A percentile compares a stretch with the other conserved stretches of the same genome.
Evolutionary conservation across 2,113 vertebrate species (phyloP).

Genomic region (Paramisgurnus dabryanus): DNA sequence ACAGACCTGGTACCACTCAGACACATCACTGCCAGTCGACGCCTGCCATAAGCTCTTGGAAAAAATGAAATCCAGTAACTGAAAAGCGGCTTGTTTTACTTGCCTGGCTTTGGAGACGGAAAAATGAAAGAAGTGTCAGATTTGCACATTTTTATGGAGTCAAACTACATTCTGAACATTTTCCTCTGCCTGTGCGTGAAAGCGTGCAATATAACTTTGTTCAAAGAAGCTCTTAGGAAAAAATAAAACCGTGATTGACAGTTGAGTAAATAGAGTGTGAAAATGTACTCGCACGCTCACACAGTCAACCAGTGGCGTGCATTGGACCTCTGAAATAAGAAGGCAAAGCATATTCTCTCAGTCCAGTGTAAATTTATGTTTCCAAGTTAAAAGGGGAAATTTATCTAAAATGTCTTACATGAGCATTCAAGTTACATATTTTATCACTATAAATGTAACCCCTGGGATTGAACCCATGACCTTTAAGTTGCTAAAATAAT

Average conservation of each 20-base stretch:
- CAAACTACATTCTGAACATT: neutral
- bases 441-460: no score
- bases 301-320: neutral
- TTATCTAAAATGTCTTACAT: no score
- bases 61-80: conserved; percentile 58
- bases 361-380: neutral
- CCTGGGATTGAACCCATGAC: no score
- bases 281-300: neutral
- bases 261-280: conserved; percentile 9
- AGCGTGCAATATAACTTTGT: conserved; percentile 25
- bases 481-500: no score
- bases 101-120: conserved; percentile 38
- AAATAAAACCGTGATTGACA: neutral
- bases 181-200: conserved; percentile 3
- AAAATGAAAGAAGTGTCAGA: conserved; percentile 53
- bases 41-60: conserved; percentile 64
- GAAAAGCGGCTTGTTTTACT: conserved; percentile 36
- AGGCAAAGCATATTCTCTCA: neutral
- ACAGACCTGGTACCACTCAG: neutral
- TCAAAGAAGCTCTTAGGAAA: conserved; percentile 18
- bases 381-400: no score
- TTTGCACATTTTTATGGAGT: conserved; percentile 36
- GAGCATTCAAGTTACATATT: no score
- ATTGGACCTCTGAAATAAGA: neutral
- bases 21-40: conserved; percentile 53